These are phyloP conservation scores for Zosterops japonicus DNA, from an alignment of 2,113 vertebrate species.

Conservation along the genomic window DNA sequence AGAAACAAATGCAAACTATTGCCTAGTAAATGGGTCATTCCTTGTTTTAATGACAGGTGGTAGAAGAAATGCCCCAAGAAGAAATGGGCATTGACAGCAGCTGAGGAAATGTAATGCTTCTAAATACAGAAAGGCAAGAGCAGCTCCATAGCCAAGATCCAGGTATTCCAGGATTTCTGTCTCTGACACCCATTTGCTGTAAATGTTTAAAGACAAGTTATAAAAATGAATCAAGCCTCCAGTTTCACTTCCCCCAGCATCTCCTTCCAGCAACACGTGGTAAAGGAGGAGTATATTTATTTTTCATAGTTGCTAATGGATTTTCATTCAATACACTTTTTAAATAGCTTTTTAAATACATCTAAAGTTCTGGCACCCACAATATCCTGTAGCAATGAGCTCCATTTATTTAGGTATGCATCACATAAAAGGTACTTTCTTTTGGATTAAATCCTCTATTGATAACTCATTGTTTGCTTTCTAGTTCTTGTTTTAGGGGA, in stretches of 20 bases:
- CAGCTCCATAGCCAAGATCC: background rate
- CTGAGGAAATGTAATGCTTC: background rate
- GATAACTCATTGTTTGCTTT: background rate
- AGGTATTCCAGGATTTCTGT: background rate
- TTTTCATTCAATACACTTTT: background rate
- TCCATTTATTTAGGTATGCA: background rate
- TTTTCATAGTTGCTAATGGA: background rate
- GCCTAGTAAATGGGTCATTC: background rate
- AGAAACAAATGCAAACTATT: background rate
- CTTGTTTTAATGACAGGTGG: background rate
- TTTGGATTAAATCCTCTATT: background rate
- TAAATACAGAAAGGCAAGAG: background rate
- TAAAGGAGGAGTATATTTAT: background rate
- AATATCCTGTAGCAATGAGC: background rate
- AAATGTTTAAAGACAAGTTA: background rate
- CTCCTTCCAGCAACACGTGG: background rate
- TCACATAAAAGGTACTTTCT: background rate
- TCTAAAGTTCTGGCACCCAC: background rate
- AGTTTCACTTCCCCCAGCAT: background rate
- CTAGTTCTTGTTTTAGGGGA: background rate
- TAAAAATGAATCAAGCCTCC: background rate
- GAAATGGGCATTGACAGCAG: background rate
- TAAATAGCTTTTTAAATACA: background rate
- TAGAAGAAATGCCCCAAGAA: background rate
- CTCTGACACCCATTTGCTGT: background rate